phyloP scores from a whole-genome alignment of 2,797 vertebrate genomes.

The Ctenopoma kingsleyae region DNA sequence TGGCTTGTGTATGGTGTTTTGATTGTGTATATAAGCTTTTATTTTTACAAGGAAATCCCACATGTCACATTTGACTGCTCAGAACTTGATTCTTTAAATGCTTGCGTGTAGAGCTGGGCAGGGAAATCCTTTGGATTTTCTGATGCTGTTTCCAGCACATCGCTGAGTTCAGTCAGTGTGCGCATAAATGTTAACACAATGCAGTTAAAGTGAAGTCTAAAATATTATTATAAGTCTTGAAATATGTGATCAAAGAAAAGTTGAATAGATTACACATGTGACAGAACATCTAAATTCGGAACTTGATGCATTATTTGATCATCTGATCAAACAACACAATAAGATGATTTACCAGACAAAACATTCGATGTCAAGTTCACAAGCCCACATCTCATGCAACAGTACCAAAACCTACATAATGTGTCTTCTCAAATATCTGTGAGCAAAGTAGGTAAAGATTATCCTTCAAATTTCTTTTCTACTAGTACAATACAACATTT shows the following conservation, averaged over 20 bases:
- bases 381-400: background rate
- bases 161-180: too few species aligned
- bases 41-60: slow-evolving; percentile 17
- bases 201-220: too few species aligned
- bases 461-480: background rate
- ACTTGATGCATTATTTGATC: too few species aligned
- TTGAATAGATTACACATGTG: too few species aligned
- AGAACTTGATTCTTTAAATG: background rate
- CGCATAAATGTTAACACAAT: too few species aligned
- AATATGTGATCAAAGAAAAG: too few species aligned
- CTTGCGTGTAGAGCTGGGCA: background rate
- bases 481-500: background rate
- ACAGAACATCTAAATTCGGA: too few species aligned
- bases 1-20: slow-evolving; percentile 5
- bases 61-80: slow-evolving; percentile 9
- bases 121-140: background rate
- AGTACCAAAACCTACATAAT: too few species aligned
- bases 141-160: background rate
- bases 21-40: background rate
- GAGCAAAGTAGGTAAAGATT: background rate
- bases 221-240: too few species aligned
- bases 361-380: too few species aligned
- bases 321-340: too few species aligned
- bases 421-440: background rate
- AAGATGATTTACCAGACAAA: too few species aligned